Base-by-base conservation (phyloP, 2,113 vertebrate genomes). In the Bubo blakistoni region DNA sequence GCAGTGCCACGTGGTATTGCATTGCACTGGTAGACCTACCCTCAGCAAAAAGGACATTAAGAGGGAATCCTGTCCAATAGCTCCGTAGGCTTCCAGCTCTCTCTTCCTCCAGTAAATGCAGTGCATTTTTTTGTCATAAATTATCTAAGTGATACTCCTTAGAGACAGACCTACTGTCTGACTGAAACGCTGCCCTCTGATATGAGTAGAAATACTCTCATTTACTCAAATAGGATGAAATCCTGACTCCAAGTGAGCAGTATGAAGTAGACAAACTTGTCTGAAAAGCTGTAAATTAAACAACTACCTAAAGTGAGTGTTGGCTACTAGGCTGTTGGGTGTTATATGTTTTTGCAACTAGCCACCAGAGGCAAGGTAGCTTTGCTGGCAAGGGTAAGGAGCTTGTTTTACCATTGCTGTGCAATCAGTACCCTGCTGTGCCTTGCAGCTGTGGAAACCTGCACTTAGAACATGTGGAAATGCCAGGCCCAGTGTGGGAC, bases 21-120 rank as follows among this genome's bases (percentile, higher is more conserved):
- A n/a, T 40, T 76, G 71, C 8, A 1, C 79, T 93, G 79, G 54
- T 94, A 93, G 70, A 86, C 36, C 66, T 77, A 24, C 36, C 74
- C 74, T 65, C 92, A 72, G 51, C 55, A 83, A 91, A 88, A 89
- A 95, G 77, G 84, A 76, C 77, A 55, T 85, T 80, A 92, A 87
- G 81, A 94, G 30, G 72, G 26, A 96, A 30, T 16, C 25, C 58
- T 82, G 40, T 66, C 54, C 81, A 89, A 69, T 57, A 89, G 47
- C 19, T 74, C 46, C 57, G 47, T 72, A 63, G 44, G 57, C 44
- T 94, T 94, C 49, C 61, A 52, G 21, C 25, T 91, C 55, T 44
- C 24, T 80, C 42, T 91, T 74, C 9, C 55, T 89, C 49, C 38
- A 69, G 57, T 82, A 91, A 94, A 78, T 30, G 47, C 18, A n/a